Percentiles rank a stretch among this genome's conserved stretches.
These are phyloP conservation scores for Hoplodrina blanda DNA, from an alignment of 2,888 invertebrate species.

Conservation along the genomic window DNA sequence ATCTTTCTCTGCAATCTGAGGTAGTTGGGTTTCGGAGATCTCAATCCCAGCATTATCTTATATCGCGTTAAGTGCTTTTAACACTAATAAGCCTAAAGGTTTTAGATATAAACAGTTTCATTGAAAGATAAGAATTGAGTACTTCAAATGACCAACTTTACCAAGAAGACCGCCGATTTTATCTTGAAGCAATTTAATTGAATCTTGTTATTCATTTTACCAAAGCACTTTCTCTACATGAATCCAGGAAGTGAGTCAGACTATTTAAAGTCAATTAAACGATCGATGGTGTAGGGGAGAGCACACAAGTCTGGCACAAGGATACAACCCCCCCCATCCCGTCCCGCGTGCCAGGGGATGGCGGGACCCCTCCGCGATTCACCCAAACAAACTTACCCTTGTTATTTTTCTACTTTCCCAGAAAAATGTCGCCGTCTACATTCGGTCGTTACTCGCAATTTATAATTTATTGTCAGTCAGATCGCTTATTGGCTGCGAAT, in stretches of 20 bases:
- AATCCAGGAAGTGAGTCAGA: conserved; percentile 74
- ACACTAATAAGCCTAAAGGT: conserved; percentile 10
- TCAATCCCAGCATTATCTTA: conserved; percentile 4
- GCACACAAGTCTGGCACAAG: conserved; percentile 76
- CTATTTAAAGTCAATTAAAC: conserved; percentile 79
- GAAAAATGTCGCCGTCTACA: conserved; percentile 58
- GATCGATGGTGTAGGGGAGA: conserved; percentile 79
- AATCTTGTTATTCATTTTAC: conserved; percentile 17
- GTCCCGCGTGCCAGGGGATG: conserved; percentile 46
- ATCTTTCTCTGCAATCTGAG: conserved; percentile 26
- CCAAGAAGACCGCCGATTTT: conserved; percentile 1
- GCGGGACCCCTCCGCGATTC: conserved; percentile 62
- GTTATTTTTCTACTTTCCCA: conserved; percentile 63
- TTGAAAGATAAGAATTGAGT: neutral
- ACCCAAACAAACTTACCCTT: conserved; percentile 76
- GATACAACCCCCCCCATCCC: conserved; percentile 53
- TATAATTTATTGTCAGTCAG: conserved; percentile 39
- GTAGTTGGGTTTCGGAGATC: conserved; percentile 4
- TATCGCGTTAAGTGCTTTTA: conserved; percentile 2
- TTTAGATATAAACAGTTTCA: conserved; percentile 7
- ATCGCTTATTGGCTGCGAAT: conserved; percentile 32
- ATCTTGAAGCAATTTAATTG: conserved; percentile 24
- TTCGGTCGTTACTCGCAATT: conserved; percentile 40
- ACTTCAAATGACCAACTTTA: neutral
- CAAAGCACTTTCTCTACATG: conserved; percentile 37